Base-by-base conservation (phyloP, 2,797 vertebrate genomes). In the Huso huso region DNA sequence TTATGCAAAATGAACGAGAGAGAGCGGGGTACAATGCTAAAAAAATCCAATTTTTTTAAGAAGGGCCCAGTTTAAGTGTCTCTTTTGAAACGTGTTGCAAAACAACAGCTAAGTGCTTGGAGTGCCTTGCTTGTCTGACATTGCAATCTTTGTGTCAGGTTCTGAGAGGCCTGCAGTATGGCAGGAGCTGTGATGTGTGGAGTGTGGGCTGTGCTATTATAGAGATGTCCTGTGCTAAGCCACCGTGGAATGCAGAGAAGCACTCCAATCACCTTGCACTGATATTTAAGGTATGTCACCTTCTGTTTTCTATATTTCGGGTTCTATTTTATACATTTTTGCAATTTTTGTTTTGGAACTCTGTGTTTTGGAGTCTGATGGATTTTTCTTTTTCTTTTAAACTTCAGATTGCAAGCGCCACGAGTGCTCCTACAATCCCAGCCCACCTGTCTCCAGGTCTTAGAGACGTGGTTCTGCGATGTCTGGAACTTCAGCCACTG, bases 101-200 rank as follows among this genome's bases (percentile, higher is more conserved):
- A 37, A 37, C 2, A 37, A 37, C 2, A 37, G 23, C 4, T 3
- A 23, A 23, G 23, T 37, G 23, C 23, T 37, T 37, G 23, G 23
- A 37, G 23, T 37, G 23, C 2, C 23, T 68, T 65, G 0, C 69
- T 8, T 15, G 5, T 70, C 3, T 73, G 37, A 63, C 48, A 6
- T 11, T n/a, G 48, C 11, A 10, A 2, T 66, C 49, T 73, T 12
- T 76, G 91, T 91, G 66, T 51, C 50, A 95, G 93, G 93, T 95
- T 64, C 79, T 95, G 53, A 83, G 93, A 77, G 93, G 93, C 49
- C 93, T 94, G 77, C 92, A 94, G 5, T 95, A 94, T n/a, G 93
- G 93, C 4, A 88, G 93, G 48, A 95, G 93, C 82, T 95, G 93
- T 80, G 93, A 94, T n/a, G 93, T 95, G 1, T 95, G 93, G 93